These are phyloP conservation scores for Ciconia maguari DNA, from an alignment of 2,113 vertebrate genomes.

Conservation along the genomic window DNA sequence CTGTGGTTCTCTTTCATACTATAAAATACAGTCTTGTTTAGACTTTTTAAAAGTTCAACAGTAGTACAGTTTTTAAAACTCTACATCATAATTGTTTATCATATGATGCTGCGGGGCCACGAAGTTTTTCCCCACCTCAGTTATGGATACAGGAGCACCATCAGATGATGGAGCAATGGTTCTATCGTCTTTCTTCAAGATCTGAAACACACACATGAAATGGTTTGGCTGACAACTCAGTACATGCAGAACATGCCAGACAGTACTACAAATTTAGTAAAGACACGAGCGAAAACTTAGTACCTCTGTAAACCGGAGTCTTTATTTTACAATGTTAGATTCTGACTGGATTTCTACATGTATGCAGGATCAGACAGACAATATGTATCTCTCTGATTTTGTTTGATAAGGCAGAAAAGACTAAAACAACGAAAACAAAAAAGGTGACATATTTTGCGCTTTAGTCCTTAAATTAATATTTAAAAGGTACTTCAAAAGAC, in stretches of 20 bases:
- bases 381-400: neutral
- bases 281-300: neutral
- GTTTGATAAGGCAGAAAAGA: neutral
- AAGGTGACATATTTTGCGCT: neutral
- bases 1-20: neutral
- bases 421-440: neutral
- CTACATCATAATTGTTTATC: neutral
- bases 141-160: constrained; percentile 42
- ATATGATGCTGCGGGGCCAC: neutral
- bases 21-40: neutral
- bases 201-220: constrained; percentile 50
- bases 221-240: neutral
- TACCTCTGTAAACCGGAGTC: neutral
- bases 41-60: neutral
- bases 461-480: neutral
- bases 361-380: neutral
- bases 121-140: constrained; percentile 65
- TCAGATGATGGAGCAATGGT: constrained; percentile 4
- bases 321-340: neutral
- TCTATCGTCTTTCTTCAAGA: constrained; percentile 72
- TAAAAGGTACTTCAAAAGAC: neutral
- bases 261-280: neutral
- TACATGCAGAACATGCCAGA: neutral
- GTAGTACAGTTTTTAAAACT: neutral
- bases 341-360: neutral